Base-by-base conservation (phyloP, 2,797 vertebrate species). In the Cyclopterus lumpus region DNA sequence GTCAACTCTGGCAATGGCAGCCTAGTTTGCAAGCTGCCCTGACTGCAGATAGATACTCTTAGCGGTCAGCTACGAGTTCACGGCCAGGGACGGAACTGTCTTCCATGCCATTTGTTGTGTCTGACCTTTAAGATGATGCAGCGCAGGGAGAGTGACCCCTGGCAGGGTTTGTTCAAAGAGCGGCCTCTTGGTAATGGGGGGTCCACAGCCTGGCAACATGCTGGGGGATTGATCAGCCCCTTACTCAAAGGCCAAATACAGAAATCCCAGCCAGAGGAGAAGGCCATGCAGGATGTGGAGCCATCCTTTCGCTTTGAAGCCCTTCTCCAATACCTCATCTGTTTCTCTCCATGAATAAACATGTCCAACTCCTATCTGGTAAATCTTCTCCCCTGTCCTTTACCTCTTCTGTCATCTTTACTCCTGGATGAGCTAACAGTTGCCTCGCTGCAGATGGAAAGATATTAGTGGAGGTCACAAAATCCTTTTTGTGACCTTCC, bases 121-220 rank as follows among this genome's bases (percentile, higher is more conserved):
- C 86, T 94, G 93, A 94, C 93, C 93, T 94, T 94, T 94, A 92
- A 91, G 91, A 92, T 88, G 92, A 94, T 91, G 89, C 93, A 92
- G 91, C 88, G 46, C 78, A 79, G 90, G 79, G 86, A 88, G 84
- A 85, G 84, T 92, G 93, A 93, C 92, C 88, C 87, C 92, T 93
- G 89, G 86, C 90, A 88, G 85, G 85, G 73, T 84, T 87, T 91
- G 87, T 94, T 94, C 91, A 94, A 94, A 94, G 93, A 91, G 93
- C 91, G 89, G 80, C 86, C 87, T 90, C 89, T 79, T 77, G 82
- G 84, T 92, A 87, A 92, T 88, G 80, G 92, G 87, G 90, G 90
- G 88, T 88, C 89, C 87, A 80, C 84, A 85, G 90, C 79, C 82
- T 87, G 86, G 89, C 90, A 84, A 79, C 89, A 79, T 88, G 84